These are phyloP conservation scores for Ctena decussata DNA, from an alignment of 2,888 invertebrate genomes.

Conservation along the genomic window DNA sequence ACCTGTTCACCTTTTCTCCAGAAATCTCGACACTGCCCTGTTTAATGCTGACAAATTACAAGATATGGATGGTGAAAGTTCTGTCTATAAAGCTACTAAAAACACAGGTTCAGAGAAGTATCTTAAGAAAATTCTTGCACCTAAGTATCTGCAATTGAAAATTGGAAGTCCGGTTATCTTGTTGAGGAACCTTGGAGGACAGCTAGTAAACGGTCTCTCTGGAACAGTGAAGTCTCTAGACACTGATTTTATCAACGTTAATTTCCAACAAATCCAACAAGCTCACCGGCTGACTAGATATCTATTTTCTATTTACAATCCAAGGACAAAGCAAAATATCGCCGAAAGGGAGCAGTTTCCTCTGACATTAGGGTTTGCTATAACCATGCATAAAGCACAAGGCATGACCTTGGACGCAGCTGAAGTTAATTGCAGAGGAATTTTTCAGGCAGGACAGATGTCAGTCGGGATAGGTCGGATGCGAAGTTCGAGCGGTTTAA, in stretches of 20 bases:
- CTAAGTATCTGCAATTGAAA: conserved; percentile 39
- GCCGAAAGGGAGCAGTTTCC: conserved; percentile 37
- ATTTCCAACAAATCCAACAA: not conserved
- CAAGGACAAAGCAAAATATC: not conserved
- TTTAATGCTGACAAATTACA: not conserved
- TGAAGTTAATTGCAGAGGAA: conserved; percentile 12
- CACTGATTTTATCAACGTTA: conserved; percentile 15
- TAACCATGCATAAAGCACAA: conserved; percentile 44
- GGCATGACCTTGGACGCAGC: conserved; percentile 23
- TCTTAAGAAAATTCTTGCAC: conserved; percentile 40
- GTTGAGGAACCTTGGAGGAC: conserved; percentile 40
- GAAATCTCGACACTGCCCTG: not conserved
- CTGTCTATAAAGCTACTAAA: conserved; percentile 12
- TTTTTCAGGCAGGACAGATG: conserved; percentile 30
- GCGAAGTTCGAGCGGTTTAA: conserved; percentile 2
- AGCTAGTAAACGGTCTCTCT: conserved; percentile 48
- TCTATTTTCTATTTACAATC: conserved; percentile 22
- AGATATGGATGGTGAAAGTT: not conserved
- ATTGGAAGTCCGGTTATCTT: conserved; percentile 43
- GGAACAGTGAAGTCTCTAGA: conserved; percentile 10
- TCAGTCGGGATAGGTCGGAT: conserved; percentile 43
- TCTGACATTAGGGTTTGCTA: conserved; percentile 16
- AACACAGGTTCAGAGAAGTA: conserved; percentile 29
- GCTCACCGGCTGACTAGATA: conserved; percentile 7
- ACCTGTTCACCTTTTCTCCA: not conserved